Conservation (phyloP, 2,113 vertebrate species). For the Panthera leo region DNA sequence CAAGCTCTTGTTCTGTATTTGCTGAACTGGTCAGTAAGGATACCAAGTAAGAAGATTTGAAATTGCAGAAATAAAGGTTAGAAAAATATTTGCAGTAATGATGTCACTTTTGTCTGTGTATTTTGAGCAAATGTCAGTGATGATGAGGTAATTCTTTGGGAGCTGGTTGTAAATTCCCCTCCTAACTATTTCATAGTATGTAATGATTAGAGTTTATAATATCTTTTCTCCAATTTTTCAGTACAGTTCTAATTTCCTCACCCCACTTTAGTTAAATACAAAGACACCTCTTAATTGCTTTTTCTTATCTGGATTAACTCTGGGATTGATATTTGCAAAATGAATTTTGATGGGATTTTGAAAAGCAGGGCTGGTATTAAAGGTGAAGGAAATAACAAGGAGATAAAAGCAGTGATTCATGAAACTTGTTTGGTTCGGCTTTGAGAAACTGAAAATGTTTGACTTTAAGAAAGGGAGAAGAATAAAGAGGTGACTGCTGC, state of each 20-base stretch:
- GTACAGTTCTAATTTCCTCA: constrained; percentile 76
- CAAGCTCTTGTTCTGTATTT: constrained; percentile 53
- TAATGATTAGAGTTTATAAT: constrained; percentile 80
- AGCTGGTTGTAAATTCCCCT: constrained; percentile 79
- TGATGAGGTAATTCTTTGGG: constrained; percentile 81
- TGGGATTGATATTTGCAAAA: constrained; percentile 80
- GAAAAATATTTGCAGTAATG: constrained; percentile 40
- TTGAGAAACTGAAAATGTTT: neutral
- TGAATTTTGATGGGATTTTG: constrained; percentile 79
- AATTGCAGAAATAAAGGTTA: constrained; percentile 59
- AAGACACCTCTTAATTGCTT: constrained; percentile 79
- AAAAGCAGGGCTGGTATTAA: constrained; percentile 78
- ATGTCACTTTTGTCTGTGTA: constrained; percentile 46
- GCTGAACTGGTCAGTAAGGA: constrained; percentile 54
- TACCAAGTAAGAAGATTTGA: constrained; percentile 51
- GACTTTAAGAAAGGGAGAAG: neutral
- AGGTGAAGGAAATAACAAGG: constrained; percentile 59
- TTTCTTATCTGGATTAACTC: constrained; percentile 79
- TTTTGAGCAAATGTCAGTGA: constrained; percentile 76
- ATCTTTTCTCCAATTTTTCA: constrained; percentile 81
- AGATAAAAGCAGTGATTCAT: constrained; percentile 57
- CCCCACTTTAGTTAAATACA: constrained; percentile 76
- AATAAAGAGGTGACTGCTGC: neutral
- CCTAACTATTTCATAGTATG: constrained; percentile 79
- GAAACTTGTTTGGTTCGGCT: neutral